These are phyloP conservation scores for Saimiri boliviensis DNA, from an alignment of 2,113 vertebrate genomes.

Conservation along the genomic window DNA sequence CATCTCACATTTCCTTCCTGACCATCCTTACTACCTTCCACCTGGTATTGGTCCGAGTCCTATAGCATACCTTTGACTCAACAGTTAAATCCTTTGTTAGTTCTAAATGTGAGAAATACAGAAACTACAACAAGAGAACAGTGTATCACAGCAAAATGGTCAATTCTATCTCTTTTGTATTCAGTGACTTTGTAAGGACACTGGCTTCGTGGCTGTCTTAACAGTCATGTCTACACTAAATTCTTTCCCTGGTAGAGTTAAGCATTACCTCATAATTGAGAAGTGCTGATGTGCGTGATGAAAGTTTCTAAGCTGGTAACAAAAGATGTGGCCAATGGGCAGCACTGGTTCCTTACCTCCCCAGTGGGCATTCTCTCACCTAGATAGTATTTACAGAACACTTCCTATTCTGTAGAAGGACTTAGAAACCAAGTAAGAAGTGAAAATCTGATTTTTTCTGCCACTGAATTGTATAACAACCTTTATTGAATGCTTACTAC, in stretches of 20 bases:
- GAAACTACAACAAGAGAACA: not conserved
- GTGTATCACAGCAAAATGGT: not conserved
- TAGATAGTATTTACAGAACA: not conserved
- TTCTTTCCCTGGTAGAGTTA: not conserved
- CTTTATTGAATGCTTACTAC: not conserved
- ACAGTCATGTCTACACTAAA: not conserved
- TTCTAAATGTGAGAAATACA: not conserved
- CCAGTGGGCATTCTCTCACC: not conserved
- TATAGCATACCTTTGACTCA: not conserved
- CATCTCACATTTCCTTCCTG: not conserved
- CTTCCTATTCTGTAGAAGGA: not conserved
- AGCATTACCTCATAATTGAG: not conserved
- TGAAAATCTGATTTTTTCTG: not conserved
- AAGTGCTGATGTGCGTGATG: not conserved
- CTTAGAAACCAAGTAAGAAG: not conserved
- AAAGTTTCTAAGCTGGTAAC: not conserved
- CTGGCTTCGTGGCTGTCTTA: not conserved
- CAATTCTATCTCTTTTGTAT: not conserved
- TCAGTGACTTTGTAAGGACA: not conserved
- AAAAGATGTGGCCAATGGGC: not conserved
- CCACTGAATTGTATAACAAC: not conserved
- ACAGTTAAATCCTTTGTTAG: not conserved
- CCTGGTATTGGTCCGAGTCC: not conserved
- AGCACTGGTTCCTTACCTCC: not conserved
- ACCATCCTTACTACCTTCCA: no score